Conservation (phyloP, 2,888 invertebrate species). For the Hirtodrosophila duncani region DNA sequence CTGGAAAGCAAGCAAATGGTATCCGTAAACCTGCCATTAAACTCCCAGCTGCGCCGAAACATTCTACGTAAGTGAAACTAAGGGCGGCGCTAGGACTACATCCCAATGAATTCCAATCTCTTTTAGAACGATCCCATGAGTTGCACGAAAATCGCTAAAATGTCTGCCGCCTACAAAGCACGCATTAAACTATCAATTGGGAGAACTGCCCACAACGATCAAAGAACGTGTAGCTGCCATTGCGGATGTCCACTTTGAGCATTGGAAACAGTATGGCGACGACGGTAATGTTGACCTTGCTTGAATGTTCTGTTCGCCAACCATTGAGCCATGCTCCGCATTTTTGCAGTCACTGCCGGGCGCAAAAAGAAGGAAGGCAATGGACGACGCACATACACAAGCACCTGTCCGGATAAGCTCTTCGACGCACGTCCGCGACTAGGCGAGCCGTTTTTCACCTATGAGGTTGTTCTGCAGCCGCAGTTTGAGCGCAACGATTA, state of each 20-base stretch:
- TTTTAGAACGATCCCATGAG: conserved; percentile 82
- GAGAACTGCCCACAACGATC: conserved; percentile 84
- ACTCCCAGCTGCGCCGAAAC: conserved; percentile 86
- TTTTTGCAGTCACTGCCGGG: conserved; percentile 67
- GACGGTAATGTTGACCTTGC: conserved; percentile 50
- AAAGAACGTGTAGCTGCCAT: conserved; percentile 63
- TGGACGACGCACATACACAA: conserved; percentile 47
- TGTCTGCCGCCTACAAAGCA: conserved; percentile 88
- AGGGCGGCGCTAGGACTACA: background rate
- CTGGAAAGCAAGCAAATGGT: conserved; percentile 32
- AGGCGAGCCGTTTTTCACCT: conserved; percentile 79
- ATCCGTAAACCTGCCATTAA: conserved; percentile 85
- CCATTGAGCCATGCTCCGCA: too few species aligned
- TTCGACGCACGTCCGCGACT: conserved; percentile 54
- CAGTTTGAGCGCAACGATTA: conserved; percentile 80
- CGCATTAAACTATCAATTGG: conserved; percentile 85
- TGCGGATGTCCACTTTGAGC: conserved; percentile 81
- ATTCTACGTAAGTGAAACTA: conserved; percentile 81
- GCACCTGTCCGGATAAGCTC: conserved; percentile 58
- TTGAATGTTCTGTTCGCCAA: background rate
- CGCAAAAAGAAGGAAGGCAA: background rate
- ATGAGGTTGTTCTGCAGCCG: conserved; percentile 81
- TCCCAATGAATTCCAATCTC: background rate
- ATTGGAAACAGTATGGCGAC: conserved; percentile 80
- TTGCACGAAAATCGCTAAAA: conserved; percentile 84